Evolutionary conservation across 1,140 invertebrate species (phyloP).

Genomic region (Pseudomyrmex dendroicus): DNA sequence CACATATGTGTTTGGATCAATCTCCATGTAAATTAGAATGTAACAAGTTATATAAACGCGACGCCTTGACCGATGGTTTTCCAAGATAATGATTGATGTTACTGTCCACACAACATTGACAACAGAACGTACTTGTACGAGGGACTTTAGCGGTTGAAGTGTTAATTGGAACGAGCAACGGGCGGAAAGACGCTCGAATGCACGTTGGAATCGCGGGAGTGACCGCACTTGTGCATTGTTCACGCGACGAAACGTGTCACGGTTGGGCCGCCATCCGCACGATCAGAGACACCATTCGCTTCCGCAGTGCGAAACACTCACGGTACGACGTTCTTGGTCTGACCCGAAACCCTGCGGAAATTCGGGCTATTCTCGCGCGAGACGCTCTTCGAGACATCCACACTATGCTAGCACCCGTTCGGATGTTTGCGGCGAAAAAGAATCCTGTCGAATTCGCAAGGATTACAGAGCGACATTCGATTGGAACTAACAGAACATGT

Average conservation of each 20-base stretch:
- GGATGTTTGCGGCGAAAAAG: slow-evolving; percentile 66
- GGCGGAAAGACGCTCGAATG: slow-evolving; percentile 43
- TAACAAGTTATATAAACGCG: background rate
- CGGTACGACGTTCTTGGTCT: slow-evolving; percentile 66
- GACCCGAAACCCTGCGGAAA: slow-evolving; percentile 74
- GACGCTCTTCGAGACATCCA: slow-evolving; percentile 65
- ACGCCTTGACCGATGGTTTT: too few species aligned
- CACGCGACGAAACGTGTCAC: slow-evolving; percentile 46
- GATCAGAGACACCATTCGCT: slow-evolving; percentile 42
- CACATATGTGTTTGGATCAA: background rate
- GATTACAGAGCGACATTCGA: slow-evolving; percentile 33
- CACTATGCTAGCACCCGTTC: slow-evolving; percentile 57
- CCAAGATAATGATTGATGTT: too few species aligned
- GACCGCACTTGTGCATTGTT: slow-evolving; percentile 64
- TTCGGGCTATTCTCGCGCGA: slow-evolving; percentile 71
- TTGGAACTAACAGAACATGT: slow-evolving; percentile 37
- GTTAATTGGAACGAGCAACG: slow-evolving; percentile 7
- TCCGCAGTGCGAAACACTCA: slow-evolving; percentile 50
- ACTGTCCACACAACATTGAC: too few species aligned
- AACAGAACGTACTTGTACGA: too few species aligned
- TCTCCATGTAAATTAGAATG: background rate
- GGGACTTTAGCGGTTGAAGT: background rate
- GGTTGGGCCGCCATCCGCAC: slow-evolving; percentile 56
- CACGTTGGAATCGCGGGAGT: slow-evolving; percentile 39
- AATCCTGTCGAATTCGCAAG: slow-evolving; percentile 48